These are phyloP conservation scores for Neotoxoptera formosana DNA, from an alignment of 1,140 invertebrate genomes.

Conservation along the genomic window DNA sequence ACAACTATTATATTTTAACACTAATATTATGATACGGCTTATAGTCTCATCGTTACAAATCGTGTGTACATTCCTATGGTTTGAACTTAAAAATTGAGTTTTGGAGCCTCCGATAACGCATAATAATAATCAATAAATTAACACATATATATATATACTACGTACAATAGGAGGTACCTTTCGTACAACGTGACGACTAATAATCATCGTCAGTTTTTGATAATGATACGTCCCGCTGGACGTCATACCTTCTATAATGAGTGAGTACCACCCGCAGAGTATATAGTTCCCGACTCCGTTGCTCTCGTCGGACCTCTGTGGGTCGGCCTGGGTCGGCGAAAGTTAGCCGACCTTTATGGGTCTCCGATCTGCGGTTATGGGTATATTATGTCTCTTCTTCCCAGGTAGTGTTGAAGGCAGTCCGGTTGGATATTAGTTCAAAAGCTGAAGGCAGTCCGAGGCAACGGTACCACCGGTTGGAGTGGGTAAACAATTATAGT, in stretches of 20 bases:
- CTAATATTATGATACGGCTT: not conserved
- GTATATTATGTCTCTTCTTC: not conserved
- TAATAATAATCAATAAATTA: not conserved
- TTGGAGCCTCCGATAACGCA: not conserved
- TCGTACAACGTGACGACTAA: not conserved
- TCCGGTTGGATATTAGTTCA: not conserved
- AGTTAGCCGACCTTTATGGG: not conserved
- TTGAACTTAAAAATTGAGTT: not conserved
- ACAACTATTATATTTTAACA: not conserved
- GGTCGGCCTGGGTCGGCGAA: not conserved
- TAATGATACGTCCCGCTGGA: not conserved
- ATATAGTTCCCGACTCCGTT: not conserved
- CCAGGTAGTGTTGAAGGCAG: not conserved
- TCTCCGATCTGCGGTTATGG: not conserved
- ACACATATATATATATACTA: not conserved
- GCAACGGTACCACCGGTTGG: not conserved
- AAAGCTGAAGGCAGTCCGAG: not conserved
- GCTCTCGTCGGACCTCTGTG: not conserved
- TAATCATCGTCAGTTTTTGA: not conserved
- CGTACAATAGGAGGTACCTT: no score
- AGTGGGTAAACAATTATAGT: not conserved
- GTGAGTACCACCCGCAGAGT: not conserved
- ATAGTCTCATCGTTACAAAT: not conserved
- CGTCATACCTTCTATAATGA: not conserved
- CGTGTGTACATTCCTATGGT: not conserved